Conservation (phyloP, 2,888 invertebrate species). For the Ophioninae sp. region DNA sequence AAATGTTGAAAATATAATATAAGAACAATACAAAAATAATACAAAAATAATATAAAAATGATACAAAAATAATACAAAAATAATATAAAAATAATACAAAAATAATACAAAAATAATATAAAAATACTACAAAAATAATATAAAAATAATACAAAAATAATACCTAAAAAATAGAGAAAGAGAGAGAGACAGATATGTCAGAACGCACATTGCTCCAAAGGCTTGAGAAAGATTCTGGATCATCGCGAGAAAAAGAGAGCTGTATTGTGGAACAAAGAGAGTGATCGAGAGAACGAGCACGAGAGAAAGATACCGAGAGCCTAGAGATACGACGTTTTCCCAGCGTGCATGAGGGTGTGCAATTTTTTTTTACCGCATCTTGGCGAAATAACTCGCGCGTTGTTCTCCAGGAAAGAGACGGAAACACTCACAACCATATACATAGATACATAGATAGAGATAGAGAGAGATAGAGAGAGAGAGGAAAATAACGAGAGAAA, state of each 20-base stretch:
- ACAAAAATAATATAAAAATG: no score
- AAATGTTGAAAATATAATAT: not conserved
- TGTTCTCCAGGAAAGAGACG: conserved; percentile 18
- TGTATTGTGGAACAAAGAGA: not conserved
- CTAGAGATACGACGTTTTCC: conserved; percentile 49
- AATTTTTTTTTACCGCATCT: conserved; percentile 33
- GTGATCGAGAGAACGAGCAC: not conserved
- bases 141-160: not conserved
- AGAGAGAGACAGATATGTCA: conserved; percentile 3
- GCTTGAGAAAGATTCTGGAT: conserved; percentile 55
- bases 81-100: no score
- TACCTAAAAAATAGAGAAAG: not conserved
- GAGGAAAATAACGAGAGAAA: conserved; percentile 21
- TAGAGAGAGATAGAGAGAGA: conserved; percentile 5
- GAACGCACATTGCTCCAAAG: conserved; percentile 19
- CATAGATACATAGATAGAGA: not conserved
- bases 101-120: no score
- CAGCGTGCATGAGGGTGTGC: conserved; percentile 40
- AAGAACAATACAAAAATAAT: not conserved
- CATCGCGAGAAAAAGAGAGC: conserved; percentile 8
- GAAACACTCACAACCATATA: not conserved
- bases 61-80: no score
- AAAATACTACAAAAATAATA: not conserved
- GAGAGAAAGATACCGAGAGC: conserved; percentile 2
- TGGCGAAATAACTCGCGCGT: conserved; percentile 46